These are phyloP conservation scores for Cephus rjabovi DNA, from an alignment of 2,888 invertebrate species.

Conservation along the genomic window DNA sequence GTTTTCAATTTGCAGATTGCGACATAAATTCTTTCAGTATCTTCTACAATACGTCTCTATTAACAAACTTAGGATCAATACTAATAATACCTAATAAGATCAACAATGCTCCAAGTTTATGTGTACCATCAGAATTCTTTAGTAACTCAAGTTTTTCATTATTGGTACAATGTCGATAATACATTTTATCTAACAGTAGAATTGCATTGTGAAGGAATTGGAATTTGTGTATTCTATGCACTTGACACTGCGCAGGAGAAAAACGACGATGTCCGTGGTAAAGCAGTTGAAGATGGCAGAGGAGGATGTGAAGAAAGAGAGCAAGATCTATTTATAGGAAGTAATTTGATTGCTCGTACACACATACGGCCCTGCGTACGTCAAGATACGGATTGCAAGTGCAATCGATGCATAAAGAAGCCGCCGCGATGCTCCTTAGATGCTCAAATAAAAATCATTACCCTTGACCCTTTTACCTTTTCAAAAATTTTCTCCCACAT, in stretches of 20 bases:
- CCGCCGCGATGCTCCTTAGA: not conserved
- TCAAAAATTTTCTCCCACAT: not conserved
- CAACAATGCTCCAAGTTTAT: not conserved
- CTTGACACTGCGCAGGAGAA: conserved; percentile 25
- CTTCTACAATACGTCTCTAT: too few relatives aligned
- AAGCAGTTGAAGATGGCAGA: conserved; percentile 9
- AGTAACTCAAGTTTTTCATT: not conserved
- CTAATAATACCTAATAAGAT: not conserved
- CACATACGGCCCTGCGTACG: conserved; percentile 16
- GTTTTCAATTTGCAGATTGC: not conserved
- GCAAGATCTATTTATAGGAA: conserved; percentile 42
- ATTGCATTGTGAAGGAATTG: not conserved
- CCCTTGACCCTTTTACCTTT: not conserved
- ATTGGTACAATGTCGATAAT: not conserved
- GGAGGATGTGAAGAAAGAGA: conserved; percentile 31
- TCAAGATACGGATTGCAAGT: not conserved
- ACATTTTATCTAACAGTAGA: not conserved
- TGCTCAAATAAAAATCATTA: not conserved
- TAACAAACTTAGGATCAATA: not conserved
- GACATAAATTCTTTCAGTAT: too few relatives aligned
- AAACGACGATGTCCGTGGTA: conserved; percentile 1
- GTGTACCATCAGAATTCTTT: not conserved
- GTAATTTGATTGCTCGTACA: conserved; percentile 40
- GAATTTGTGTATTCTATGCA: conserved; percentile 10
- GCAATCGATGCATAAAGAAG: not conserved